These are phyloP conservation scores for Centropus bengalensis DNA, from an alignment of 2,113 vertebrate genomes.

Conservation along the genomic window DNA sequence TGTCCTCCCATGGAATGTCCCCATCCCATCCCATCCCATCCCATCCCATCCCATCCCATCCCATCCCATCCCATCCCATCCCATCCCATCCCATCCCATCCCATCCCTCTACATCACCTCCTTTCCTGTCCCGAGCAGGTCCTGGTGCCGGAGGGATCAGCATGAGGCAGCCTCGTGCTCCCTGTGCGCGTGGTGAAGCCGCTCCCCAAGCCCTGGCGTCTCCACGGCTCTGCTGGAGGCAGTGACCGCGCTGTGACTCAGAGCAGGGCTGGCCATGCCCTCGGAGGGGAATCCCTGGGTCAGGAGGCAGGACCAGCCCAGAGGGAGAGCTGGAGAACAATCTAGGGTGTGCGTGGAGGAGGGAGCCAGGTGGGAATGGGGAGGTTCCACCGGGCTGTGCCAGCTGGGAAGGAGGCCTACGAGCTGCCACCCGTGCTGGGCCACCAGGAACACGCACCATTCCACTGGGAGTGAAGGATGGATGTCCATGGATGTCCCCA, in stretches of 20 bases:
- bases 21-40: too few species aligned
- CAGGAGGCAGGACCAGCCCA: neutral
- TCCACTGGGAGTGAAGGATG: neutral
- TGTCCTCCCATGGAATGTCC: rapidly evolving
- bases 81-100: too few species aligned
- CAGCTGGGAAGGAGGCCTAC: rapidly evolving
- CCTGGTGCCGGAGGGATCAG: rapidly evolving
- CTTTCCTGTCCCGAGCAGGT: neutral
- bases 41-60: too few species aligned
- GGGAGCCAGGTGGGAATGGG: neutral
- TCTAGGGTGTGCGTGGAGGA: rapidly evolving
- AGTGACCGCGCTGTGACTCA: neutral
- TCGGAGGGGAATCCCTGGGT: neutral
- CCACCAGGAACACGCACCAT: neutral
- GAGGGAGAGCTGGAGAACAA: neutral
- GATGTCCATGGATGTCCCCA: neutral
- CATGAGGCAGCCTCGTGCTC: rapidly evolving
- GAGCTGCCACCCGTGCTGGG: neutral
- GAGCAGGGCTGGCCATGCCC: rapidly evolving
- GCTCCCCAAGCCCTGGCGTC: rapidly evolving
- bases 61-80: too few species aligned
- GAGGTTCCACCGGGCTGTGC: neutral
- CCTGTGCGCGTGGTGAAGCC: rapidly evolving
- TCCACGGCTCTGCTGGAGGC: neutral
- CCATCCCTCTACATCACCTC: neutral